phyloP scores from a whole-genome alignment of 2,888 invertebrate genomes.

The Epinotia bilunana region DNA sequence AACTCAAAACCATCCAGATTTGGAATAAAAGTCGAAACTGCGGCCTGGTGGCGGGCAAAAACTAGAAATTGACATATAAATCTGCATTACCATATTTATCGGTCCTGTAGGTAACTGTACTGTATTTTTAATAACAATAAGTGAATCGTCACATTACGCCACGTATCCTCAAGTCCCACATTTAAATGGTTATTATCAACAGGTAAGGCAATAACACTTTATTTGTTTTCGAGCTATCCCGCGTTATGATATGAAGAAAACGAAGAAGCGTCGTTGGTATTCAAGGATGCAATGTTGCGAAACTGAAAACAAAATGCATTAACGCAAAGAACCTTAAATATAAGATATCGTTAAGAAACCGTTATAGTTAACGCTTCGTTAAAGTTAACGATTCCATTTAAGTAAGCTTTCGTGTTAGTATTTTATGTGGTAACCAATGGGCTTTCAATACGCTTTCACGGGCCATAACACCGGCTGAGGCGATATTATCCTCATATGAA shows the following conservation, averaged over 20 bases:
- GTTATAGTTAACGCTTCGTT: slow-evolving; percentile 34
- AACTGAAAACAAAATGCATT: not conserved
- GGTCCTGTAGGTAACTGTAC: too few relatives aligned
- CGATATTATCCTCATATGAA: slow-evolving; percentile 25
- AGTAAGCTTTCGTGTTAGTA: slow-evolving; percentile 68
- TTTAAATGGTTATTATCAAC: not conserved
- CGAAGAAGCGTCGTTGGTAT: not conserved
- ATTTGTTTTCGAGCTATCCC: not conserved
- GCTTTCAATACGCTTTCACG: slow-evolving; percentile 65
- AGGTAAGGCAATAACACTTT: not conserved
- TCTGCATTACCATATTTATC: too few relatives aligned
- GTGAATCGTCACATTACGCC: not conserved
- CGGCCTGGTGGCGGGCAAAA: too few relatives aligned
- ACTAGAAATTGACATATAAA: too few relatives aligned
- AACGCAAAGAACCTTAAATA: not conserved
- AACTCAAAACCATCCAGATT: too few relatives aligned
- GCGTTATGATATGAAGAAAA: slow-evolving; percentile 1
- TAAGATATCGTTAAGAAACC: slow-evolving; percentile 13
- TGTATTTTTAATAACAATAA: not conserved
- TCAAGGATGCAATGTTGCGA: not conserved
- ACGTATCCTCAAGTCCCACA: not conserved
- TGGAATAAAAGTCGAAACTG: too few relatives aligned
- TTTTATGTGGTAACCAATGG: slow-evolving; percentile 51
- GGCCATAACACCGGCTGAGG: slow-evolving; percentile 51
- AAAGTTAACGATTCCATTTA: slow-evolving; percentile 46